Evolutionary conservation across 2,113 vertebrate species (phyloP).

Genomic region (Pristiophorus japonicus): DNA sequence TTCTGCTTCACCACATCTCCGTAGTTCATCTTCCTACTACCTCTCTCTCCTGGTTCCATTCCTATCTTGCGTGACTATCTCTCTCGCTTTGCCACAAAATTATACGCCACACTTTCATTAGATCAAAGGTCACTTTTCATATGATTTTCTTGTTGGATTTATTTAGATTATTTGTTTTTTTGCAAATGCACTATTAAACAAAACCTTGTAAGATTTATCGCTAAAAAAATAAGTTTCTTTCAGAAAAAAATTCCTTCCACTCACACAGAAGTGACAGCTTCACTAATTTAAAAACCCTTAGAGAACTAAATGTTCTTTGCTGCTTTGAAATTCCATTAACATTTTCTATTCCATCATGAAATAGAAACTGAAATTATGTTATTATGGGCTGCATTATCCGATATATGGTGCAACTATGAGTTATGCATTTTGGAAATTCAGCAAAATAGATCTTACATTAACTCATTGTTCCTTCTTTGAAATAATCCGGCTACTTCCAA

Average conservation of each 20-base stretch:
- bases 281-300: neutral
- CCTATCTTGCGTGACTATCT: neutral
- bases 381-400: neutral
- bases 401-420: neutral
- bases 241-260: neutral
- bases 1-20: neutral
- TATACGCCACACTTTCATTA: neutral
- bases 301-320: neutral
- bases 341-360: neutral
- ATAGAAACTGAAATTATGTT: neutral
- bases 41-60: neutral
- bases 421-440: neutral
- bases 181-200: no score
- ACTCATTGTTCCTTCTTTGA: neutral
- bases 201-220: neutral
- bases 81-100: neutral
- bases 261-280: neutral
- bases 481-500: neutral
- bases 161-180: no score
- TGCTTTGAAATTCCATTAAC: neutral
- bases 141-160: neutral
- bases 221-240: neutral
- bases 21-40: neutral
- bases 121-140: neutral
- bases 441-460: neutral